A percentile compares a stretch with the other conserved stretches of the same genome.
Conservation (phyloP, 2,888 invertebrate species). For the Tubulanus polymorphus region DNA sequence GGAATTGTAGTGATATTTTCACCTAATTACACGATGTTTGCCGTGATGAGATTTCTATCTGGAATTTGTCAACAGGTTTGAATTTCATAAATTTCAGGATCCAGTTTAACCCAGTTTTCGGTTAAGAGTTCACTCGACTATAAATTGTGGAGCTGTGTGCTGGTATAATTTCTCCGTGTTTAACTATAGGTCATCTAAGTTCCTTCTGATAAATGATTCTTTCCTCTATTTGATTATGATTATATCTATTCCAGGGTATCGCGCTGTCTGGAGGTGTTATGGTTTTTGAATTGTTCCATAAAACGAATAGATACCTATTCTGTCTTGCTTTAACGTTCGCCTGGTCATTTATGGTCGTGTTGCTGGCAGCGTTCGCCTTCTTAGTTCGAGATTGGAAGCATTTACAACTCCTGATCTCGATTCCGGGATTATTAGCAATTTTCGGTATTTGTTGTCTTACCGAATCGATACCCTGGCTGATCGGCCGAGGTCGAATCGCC, state of each 20-base stretch:
- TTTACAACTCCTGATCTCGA: conserved; percentile 29
- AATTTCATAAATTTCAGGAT: too few species aligned
- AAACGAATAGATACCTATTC: conserved; percentile 26
- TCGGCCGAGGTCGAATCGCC: too few species aligned
- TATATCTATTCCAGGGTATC: conserved; percentile 27
- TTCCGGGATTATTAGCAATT: conserved; percentile 32
- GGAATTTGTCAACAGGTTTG: too few species aligned
- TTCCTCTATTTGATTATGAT: too few species aligned
- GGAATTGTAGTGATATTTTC: conserved; percentile 28
- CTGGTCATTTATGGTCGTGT: conserved; percentile 35
- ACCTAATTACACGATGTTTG: conserved; percentile 26
- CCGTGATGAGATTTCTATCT: conserved; percentile 29
- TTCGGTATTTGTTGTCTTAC: too few species aligned
- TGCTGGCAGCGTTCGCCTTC: conserved; percentile 31
- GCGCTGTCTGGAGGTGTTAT: conserved; percentile 32
- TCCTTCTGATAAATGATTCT: too few species aligned
- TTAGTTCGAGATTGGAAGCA: conserved; percentile 34
- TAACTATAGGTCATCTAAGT: too few species aligned
- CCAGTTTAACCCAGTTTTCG: too few species aligned
- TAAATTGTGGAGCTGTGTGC: too few species aligned
- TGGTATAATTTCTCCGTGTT: too few species aligned
- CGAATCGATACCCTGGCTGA: too few species aligned
- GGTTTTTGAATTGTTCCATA: conserved; percentile 35
- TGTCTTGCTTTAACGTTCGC: conserved; percentile 32
- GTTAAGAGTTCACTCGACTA: too few species aligned